phyloP scores from a whole-genome alignment of 2,797 vertebrate species.

The Urosaurus nigricauda region DNA sequence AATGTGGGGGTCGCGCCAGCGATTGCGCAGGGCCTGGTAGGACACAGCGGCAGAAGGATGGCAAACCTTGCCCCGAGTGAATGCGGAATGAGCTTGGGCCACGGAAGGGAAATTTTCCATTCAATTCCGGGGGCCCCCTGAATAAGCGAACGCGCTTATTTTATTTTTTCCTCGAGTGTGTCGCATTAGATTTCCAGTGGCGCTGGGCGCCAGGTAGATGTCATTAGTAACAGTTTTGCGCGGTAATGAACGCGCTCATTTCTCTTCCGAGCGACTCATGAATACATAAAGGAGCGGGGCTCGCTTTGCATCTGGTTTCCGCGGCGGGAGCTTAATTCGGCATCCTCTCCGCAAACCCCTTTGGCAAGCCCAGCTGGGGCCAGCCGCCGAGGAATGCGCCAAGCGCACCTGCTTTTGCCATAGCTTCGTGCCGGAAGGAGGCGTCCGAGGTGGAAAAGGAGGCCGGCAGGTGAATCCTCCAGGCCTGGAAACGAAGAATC shows the following conservation, averaged over 20 bases:
- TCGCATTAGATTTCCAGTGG: conserved; percentile 99
- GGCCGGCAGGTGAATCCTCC: no score
- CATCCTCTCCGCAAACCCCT: conserved; percentile 63
- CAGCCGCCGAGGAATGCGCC: conserved; percentile 72
- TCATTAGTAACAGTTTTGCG: conserved; percentile 99
- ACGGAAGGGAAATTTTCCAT: conserved; percentile 90
- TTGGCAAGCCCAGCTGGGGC: conserved; percentile 83
- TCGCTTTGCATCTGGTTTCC: conserved; percentile 83
- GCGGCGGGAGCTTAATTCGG: conserved; percentile 73
- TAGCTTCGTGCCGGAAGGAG: neutral
- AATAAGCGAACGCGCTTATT: conserved; percentile 87
- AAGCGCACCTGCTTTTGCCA: neutral
- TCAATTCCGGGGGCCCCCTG: conserved; percentile 77
- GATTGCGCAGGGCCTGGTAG: conserved; percentile 94
- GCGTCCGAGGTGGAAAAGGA: no score
- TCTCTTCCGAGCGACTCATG: conserved; percentile 94
- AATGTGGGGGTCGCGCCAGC: conserved; percentile 92
- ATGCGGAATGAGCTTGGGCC: conserved; percentile 88
- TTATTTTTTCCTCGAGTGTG: conserved; percentile 86
- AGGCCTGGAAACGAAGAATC: no score
- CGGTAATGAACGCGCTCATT: conserved; percentile 99
- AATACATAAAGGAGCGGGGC: conserved; percentile 93
- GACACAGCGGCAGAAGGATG: conserved; percentile 98
- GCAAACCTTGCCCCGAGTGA: conserved; percentile 95
- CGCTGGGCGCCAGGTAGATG: conserved; percentile 96